phyloP scores from a whole-genome alignment of 1,140 invertebrate species.

The Belonocnema kinseyi region DNA sequence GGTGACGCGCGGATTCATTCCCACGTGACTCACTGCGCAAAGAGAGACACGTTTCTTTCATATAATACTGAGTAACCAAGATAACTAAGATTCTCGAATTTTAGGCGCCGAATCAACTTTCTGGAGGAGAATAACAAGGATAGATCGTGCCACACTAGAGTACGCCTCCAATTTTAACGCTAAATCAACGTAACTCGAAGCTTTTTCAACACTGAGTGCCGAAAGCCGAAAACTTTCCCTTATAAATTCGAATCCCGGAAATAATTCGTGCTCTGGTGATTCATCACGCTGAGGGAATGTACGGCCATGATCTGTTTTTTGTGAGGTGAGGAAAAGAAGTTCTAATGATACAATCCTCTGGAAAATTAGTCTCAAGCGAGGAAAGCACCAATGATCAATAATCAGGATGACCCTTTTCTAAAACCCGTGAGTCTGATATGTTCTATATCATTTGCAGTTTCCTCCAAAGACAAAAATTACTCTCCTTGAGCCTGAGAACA shows the following conservation, averaged over 20 bases:
- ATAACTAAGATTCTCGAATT: too few species aligned
- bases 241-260: background rate
- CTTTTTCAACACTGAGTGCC: background rate
- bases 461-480: slow-evolving; percentile 33
- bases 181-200: background rate
- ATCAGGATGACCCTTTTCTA: too few species aligned
- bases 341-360: background rate
- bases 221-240: slow-evolving; percentile 1
- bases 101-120: background rate
- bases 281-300: slow-evolving; percentile 10
- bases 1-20: slow-evolving; percentile 48
- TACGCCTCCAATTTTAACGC: background rate
- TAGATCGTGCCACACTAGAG: background rate
- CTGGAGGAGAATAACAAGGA: background rate
- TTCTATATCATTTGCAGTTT: too few species aligned
- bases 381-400: too few species aligned
- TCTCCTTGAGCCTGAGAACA: background rate
- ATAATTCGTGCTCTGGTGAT: slow-evolving; percentile 19
- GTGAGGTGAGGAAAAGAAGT: slow-evolving; percentile 25
- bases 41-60: background rate
- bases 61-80: too few species aligned
- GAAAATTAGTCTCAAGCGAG: background rate
- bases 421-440: too few species aligned
- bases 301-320: slow-evolving; percentile 16
- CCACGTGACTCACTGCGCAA: slow-evolving; percentile 45